phyloP scores from a whole-genome alignment of 2,888 invertebrate genomes.

The Hyposoter dolosus region DNA sequence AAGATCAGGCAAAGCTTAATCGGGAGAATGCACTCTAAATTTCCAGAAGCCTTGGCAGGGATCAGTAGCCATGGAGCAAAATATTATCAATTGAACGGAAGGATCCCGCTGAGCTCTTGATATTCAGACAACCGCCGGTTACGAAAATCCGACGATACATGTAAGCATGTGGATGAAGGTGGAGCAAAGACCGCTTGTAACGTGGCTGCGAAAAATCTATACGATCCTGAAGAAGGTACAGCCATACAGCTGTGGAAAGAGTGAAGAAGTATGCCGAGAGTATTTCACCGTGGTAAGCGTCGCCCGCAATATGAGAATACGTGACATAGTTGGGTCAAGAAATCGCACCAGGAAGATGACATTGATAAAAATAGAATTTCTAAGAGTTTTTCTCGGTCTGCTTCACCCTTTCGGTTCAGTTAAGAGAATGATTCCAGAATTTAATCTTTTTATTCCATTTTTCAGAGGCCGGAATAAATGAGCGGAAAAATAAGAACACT shows the following conservation, averaged over 20 bases:
- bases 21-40: neutral
- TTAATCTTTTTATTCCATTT: neutral
- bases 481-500: neutral
- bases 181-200: conserved; percentile 18
- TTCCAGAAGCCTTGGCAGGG: conserved; percentile 36
- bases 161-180: conserved; percentile 44
- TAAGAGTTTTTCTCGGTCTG: conserved; percentile 1
- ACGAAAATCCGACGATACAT: conserved; percentile 61
- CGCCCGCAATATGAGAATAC: conserved; percentile 68
- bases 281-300: conserved; percentile 57
- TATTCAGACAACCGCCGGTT: conserved; percentile 65
- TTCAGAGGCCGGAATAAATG: neutral
- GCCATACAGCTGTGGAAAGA: conserved; percentile 22
- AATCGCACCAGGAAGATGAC: conserved; percentile 36
- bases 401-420: neutral
- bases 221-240: conserved; percentile 25
- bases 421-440: neutral
- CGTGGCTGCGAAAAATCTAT: conserved; percentile 46
- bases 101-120: conserved; percentile 42
- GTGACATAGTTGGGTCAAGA: conserved; percentile 66
- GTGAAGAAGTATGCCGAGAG: conserved; percentile 59
- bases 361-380: conserved; percentile 3
- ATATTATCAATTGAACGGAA: conserved; percentile 55
- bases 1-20: conserved; percentile 10
- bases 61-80: conserved; percentile 55